These are phyloP conservation scores for Macrotrachela quadricornifera DNA, from an alignment of 1,140 invertebrate genomes.

Conservation along the genomic window DNA sequence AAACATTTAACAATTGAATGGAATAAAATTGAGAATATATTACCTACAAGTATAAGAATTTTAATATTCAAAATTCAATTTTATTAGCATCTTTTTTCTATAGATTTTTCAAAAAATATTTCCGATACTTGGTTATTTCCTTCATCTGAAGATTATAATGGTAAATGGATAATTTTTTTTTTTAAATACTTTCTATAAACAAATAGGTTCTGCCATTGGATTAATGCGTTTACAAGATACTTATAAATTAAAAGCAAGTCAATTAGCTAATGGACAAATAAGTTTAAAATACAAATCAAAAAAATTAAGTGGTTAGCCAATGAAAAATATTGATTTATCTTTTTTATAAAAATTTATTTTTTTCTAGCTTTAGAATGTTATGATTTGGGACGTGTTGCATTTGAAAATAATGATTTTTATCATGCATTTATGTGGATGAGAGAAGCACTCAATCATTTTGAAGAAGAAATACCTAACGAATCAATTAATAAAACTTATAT, in stretches of 20 bases:
- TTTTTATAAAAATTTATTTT: not conserved
- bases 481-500: conserved; percentile 53
- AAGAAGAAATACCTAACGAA: conserved; percentile 37
- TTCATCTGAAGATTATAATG: conserved; percentile 50
- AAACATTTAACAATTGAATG: conserved; percentile 72
- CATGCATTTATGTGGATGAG: conserved; percentile 87
- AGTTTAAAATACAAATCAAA: no score
- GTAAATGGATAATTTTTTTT: no score
- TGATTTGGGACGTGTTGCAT: conserved; percentile 78
- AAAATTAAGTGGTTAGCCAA: no score
- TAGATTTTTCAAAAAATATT: no score
- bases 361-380: conserved; percentile 92
- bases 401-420: conserved; percentile 74
- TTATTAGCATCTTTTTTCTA: no score
- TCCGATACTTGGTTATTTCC: conserved; percentile 24
- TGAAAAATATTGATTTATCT: conserved; percentile 1
- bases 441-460: conserved; percentile 49
- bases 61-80: not conserved
- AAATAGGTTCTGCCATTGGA: no score
- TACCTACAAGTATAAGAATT: conserved; percentile 35
- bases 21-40: conserved; percentile 16
- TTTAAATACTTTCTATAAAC: no score
- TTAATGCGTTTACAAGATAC: conserved; percentile 78
- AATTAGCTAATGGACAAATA: conserved; percentile 64
- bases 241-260: conserved; percentile 67